These are phyloP conservation scores for Pygocentrus nattereri DNA, from an alignment of 2,797 vertebrate genomes.

Conservation along the genomic window DNA sequence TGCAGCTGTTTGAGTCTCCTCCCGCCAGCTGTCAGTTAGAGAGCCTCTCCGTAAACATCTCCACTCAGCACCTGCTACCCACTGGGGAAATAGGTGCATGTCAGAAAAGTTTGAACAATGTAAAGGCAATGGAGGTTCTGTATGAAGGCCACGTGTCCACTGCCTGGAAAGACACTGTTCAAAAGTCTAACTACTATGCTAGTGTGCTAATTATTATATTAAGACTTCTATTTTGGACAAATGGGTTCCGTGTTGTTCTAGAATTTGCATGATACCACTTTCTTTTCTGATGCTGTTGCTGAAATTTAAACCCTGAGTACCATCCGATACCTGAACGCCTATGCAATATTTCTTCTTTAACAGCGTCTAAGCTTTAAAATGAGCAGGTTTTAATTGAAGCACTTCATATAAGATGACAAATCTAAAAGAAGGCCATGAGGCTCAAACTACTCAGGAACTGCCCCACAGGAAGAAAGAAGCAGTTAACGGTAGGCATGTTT, in stretches of 20 bases:
- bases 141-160: neutral
- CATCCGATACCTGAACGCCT: too few relatives aligned
- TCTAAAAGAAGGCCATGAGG: too few relatives aligned
- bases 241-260: neutral
- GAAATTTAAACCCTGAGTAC: too few relatives aligned
- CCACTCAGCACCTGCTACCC: slow-evolving; percentile 84
- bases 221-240: slow-evolving; percentile 29
- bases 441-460: too few relatives aligned
- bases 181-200: slow-evolving; percentile 29
- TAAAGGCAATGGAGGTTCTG: slow-evolving; percentile 42
- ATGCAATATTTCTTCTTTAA: too few relatives aligned
- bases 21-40: slow-evolving; percentile 85
- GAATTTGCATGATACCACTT: neutral
- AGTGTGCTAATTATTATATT: slow-evolving; percentile 53
- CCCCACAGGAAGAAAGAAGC: too few relatives aligned
- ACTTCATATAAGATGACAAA: too few relatives aligned
- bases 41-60: slow-evolving; percentile 79
- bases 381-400: too few relatives aligned
- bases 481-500: too few relatives aligned
- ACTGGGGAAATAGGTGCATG: slow-evolving; percentile 80
- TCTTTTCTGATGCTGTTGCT: too few relatives aligned
- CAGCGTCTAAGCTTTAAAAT: too few relatives aligned
- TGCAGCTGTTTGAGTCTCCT: slow-evolving; percentile 86
- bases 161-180: slow-evolving; percentile 39
- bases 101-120: slow-evolving; percentile 61